A percentile compares a stretch with the other conserved stretches of the same genome.
Conservation (phyloP, 2,797 vertebrate species). For the Glyptemys insculpta region DNA sequence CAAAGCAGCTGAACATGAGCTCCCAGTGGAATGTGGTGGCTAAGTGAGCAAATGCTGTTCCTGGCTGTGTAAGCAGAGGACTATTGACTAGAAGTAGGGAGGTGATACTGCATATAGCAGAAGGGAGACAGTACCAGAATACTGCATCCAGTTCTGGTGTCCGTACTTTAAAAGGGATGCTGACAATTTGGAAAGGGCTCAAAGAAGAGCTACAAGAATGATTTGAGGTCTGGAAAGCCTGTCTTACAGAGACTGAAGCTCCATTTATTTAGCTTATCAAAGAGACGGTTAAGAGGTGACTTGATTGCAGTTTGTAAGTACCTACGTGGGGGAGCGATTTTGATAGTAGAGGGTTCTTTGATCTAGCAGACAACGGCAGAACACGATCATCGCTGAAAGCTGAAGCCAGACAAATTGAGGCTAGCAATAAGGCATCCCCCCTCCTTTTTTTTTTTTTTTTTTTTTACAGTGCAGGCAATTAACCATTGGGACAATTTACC, state of each 20-base stretch:
- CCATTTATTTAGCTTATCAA: not conserved
- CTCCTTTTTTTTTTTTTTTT: slow-evolving; percentile 39
- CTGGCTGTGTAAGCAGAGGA: slow-evolving; percentile 50
- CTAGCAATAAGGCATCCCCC: not conserved
- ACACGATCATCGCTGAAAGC: not conserved
- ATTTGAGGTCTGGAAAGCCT: slow-evolving; percentile 12
- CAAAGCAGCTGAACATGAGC: slow-evolving; percentile 27
- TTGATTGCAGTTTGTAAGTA: not conserved
- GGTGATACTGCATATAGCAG: not conserved
- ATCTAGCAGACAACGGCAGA: not conserved
- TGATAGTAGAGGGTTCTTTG: not conserved
- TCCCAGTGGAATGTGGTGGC: slow-evolving; percentile 31
- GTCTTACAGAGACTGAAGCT: not conserved
- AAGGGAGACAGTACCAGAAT: not conserved
- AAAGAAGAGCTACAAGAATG: slow-evolving; percentile 36
- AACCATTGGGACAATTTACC: slow-evolving; percentile 48
- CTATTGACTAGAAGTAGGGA: slow-evolving; percentile 45
- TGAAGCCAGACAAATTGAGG: slow-evolving; percentile 15
- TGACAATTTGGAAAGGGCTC: slow-evolving; percentile 56
- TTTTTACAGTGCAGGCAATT: slow-evolving; percentile 43
- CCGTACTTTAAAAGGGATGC: slow-evolving; percentile 24
- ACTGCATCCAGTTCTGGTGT: slow-evolving; percentile 49
- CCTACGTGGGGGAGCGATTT: not conserved
- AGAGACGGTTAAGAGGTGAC: not conserved
- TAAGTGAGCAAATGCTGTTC: slow-evolving; percentile 45